Conservation (phyloP, 2,888 invertebrate genomes). For the Pecten maximus region DNA sequence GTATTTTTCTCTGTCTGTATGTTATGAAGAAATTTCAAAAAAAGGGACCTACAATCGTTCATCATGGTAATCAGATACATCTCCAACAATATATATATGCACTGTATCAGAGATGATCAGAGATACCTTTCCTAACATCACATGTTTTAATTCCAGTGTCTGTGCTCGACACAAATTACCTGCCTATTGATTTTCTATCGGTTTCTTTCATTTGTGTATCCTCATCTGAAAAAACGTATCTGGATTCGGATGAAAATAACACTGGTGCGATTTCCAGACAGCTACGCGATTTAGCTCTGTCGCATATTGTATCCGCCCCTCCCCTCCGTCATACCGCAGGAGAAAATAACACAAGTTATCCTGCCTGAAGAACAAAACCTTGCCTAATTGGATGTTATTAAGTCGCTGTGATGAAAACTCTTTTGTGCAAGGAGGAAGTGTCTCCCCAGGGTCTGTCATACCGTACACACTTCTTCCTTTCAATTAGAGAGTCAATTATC, state of each 20-base stretch:
- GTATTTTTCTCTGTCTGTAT: no score
- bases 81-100: no score
- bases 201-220: conserved; percentile 16
- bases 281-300: not conserved
- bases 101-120: no score
- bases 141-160: not conserved
- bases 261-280: not conserved
- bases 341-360: conserved; percentile 22
- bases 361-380: conserved; percentile 16
- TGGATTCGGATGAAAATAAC: not conserved
- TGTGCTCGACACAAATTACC: not conserved
- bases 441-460: conserved; percentile 3
- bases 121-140: not conserved
- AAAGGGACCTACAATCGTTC: no score
- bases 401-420: not conserved
- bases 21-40: no score
- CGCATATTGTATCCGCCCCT: not conserved
- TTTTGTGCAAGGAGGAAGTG: not conserved
- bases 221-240: not conserved
- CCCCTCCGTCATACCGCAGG: not conserved
- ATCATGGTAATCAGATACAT: no score
- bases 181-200: not conserved
- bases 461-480: conserved; percentile 8
- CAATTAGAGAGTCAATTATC: conserved; percentile 21
- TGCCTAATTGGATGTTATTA: conserved; percentile 26